phyloP scores from a whole-genome alignment of 2,888 invertebrate genomes.

The Catocala nupta region DNA sequence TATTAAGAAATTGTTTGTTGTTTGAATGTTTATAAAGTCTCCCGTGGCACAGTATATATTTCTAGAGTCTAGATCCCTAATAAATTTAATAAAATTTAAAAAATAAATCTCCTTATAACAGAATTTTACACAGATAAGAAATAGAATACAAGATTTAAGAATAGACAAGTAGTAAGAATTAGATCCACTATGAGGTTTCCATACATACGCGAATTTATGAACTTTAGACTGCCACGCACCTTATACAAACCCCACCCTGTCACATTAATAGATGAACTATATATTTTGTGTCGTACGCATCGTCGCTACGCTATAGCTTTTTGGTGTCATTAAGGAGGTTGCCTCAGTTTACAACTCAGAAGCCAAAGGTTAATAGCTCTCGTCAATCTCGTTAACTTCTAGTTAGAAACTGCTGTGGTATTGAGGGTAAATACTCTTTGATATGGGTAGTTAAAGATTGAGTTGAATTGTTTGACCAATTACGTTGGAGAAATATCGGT shows the following conservation, averaged over 20 bases:
- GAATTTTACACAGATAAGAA: too few relatives aligned
- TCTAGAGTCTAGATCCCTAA: too few relatives aligned
- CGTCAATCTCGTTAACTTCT: conserved; percentile 32
- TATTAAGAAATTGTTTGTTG: too few relatives aligned
- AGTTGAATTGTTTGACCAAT: too few relatives aligned
- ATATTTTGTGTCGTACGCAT: conserved; percentile 1
- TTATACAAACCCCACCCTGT: neutral
- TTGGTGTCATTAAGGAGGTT: conserved; percentile 14
- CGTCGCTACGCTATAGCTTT: neutral
- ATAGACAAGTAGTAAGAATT: too few relatives aligned
- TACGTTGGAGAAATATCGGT: too few relatives aligned
- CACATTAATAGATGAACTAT: conserved; percentile 3
- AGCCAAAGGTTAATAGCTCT: conserved; percentile 46
- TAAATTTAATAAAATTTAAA: too few relatives aligned
- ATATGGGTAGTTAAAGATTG: conserved; percentile 4
- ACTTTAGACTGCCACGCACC: neutral
- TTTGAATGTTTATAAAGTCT: too few relatives aligned
- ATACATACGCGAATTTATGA: neutral
- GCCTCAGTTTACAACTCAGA: conserved; percentile 29
- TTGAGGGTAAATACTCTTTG: conserved; percentile 2
- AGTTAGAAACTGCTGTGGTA: conserved; percentile 17
- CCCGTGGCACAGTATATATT: too few relatives aligned
- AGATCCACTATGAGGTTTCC: too few relatives aligned
- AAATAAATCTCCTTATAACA: too few relatives aligned
- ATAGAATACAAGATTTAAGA: too few relatives aligned